Evolutionary conservation across 2,888 invertebrate genomes (phyloP), one percentile per base, ranked within the genome.

Genomic region (Epiperipatus broadwayi): DNA sequence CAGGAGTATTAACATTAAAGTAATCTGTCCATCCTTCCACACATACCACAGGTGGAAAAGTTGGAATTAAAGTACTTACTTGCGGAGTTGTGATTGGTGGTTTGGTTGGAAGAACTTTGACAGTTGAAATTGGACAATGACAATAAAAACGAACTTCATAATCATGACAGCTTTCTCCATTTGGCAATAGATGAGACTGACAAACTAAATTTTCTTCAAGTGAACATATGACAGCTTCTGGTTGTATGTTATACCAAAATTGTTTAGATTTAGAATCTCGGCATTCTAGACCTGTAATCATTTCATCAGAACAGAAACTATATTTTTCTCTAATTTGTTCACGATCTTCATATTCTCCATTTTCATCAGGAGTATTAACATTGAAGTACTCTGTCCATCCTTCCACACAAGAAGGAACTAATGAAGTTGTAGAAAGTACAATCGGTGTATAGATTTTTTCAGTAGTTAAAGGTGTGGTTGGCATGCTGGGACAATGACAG

Each of bases 401-500:
- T 12, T 33, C 38, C 1, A 36, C 28, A 37, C 47, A 47, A 37
- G 5, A 16, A 15, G 18, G 5, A 3, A 15, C 5, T 10, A 31
- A 21, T 10, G 2, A 5, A n/a, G 31, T 21, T 4, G 29, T n/a
- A n/a, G n/a, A n/a, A n/a, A n/a, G n/a, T n/a, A n/a, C n/a, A n/a
- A n/a, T n/a, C n/a, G n/a, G n/a, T n/a, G n/a, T n/a, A n/a, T n/a
- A n/a, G n/a, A n/a, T n/a, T n/a, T n/a, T n/a, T n/a, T n/a, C n/a
- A n/a, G n/a, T n/a, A n/a, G n/a, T n/a, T n/a, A n/a, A n/a, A n/a
- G n/a, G n/a, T n/a, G n/a, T n/a, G n/a, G n/a, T n/a, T n/a, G n/a
- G n/a, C n/a, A n/a, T n/a, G n/a, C n/a, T n/a, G n/a, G n/a, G n/a
- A 53, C 77, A 78, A 39, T 64, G 57, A 52, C 84, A 84, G 28